These are phyloP conservation scores for Drosophila siamana DNA, from an alignment of 2,888 invertebrate species.

Conservation along the genomic window DNA sequence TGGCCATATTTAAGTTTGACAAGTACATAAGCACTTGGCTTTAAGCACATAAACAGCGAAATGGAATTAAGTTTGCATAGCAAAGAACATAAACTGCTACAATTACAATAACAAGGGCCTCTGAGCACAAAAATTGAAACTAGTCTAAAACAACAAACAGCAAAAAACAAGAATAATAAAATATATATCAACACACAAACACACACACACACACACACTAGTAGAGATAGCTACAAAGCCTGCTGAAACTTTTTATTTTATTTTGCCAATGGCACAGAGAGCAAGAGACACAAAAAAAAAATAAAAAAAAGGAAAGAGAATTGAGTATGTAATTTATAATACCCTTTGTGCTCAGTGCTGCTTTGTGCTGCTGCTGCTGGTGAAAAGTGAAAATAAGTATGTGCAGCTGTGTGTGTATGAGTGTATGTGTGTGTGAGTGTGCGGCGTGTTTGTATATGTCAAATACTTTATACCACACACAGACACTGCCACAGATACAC, in stretches of 20 bases:
- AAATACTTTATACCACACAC: conserved; percentile 45
- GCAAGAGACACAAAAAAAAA: conserved; percentile 28
- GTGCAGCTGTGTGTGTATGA: conserved; percentile 19
- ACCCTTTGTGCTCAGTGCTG: conserved; percentile 71
- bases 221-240: conserved; percentile 22
- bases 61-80: conserved; percentile 83
- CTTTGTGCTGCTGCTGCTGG: conserved; percentile 58
- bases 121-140: conserved; percentile 54
- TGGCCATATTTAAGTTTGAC: conserved; percentile 64
- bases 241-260: conserved; percentile 29
- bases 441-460: conserved; percentile 59
- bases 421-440: conserved; percentile 20
- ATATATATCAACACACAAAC: conserved; percentile 18
- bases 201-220: conserved; percentile 10
- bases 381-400: conserved; percentile 81
- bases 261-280: conserved; percentile 51
- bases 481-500: conserved; percentile 31
- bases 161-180: conserved; percentile 37
- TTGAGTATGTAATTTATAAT: conserved; percentile 79
- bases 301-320: conserved; percentile 31
- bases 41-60: conserved; percentile 80
- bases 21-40: conserved; percentile 75
- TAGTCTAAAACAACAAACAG: conserved; percentile 56
- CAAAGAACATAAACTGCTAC: conserved; percentile 79
- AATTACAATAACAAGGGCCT: conserved; percentile 76